Evolutionary conservation across 2,113 vertebrate genomes (phyloP).

Genomic region (Mohoua ochrocephala): DNA sequence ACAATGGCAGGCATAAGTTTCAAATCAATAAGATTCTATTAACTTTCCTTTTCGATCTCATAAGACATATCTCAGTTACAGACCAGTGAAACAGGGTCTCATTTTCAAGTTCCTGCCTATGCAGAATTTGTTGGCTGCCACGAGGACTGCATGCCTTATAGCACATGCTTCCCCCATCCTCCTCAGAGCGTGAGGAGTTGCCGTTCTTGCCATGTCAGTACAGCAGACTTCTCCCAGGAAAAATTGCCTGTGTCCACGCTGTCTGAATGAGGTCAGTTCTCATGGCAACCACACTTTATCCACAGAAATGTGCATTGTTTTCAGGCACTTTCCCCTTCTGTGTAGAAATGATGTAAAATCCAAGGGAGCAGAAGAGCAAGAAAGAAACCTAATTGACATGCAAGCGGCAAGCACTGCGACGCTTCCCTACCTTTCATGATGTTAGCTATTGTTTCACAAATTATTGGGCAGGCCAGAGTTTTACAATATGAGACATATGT

Average conservation of each 20-base stretch:
- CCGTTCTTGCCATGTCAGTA: not conserved
- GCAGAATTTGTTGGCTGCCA: not conserved
- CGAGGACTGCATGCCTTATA: rapidly evolving
- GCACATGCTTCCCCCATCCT: not conserved
- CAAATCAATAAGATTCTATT: not conserved
- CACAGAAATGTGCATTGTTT: not conserved
- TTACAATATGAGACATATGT: not conserved
- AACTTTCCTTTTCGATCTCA: not conserved
- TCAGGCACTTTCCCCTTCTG: not conserved
- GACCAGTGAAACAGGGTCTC: not conserved
- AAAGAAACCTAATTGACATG: not conserved
- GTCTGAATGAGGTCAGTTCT: not conserved
- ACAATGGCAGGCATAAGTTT: not conserved
- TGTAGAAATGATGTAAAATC: not conserved
- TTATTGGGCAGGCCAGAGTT: not conserved
- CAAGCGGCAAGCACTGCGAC: rapidly evolving
- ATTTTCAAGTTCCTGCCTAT: not conserved
- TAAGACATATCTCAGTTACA: not conserved
- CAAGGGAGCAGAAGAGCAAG: not conserved
- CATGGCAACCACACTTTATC: not conserved
- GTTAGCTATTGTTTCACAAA: not conserved
- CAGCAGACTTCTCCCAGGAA: not conserved
- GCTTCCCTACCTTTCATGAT: not conserved
- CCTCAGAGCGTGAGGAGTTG: rapidly evolving
- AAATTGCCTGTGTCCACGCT: not conserved